Percentiles rank a stretch among this genome's conserved stretches.
Conservation (phyloP, 2,113 vertebrate species). For the rabbit (Oryctolagus cuniculus) region DNA sequence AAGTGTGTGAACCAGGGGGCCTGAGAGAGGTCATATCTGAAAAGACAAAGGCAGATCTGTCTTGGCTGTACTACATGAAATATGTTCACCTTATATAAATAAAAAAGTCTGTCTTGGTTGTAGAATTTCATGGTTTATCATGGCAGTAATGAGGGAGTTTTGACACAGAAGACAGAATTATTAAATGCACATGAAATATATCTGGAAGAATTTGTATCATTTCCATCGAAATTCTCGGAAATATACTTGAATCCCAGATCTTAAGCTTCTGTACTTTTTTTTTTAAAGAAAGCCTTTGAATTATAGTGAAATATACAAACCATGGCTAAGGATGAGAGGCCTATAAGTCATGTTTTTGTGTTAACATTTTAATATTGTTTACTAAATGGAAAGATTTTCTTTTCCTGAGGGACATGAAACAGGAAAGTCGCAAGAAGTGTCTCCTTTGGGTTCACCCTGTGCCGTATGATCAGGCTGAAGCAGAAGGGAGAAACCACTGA, state of each 20-base stretch:
- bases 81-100: too few relatives aligned
- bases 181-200: neutral
- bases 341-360: neutral
- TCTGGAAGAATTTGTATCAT: neutral
- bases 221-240: neutral
- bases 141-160: slow-evolving; percentile 68
- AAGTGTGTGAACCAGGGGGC: slow-evolving; percentile 46
- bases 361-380: neutral
- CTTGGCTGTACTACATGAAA: neutral
- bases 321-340: neutral
- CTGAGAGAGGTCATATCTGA: slow-evolving; percentile 49
- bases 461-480: neutral
- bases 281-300: neutral
- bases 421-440: neutral
- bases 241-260: neutral
- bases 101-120: neutral
- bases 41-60: slow-evolving; percentile 51
- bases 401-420: neutral
- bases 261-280: neutral
- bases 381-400: neutral
- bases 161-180: slow-evolving; percentile 40
- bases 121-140: slow-evolving; percentile 42
- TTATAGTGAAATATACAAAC: slow-evolving; percentile 34
- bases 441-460: neutral
- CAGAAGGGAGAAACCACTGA: neutral